phyloP scores from a whole-genome alignment of 2,113 vertebrate genomes.

The Brachyhypopomus occidentalis region DNA sequence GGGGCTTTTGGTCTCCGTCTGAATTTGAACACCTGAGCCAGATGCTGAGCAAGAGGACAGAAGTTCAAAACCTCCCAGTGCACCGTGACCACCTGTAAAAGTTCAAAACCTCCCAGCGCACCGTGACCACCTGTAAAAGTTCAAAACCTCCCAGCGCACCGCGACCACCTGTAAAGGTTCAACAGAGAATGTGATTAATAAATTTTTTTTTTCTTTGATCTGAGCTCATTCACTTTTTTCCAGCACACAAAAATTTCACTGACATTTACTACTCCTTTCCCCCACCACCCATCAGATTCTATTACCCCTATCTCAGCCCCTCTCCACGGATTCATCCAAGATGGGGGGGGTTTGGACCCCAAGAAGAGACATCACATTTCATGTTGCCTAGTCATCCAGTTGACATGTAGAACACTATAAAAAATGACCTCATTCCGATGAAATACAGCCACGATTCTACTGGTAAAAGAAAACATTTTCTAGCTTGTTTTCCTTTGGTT shows the following conservation, averaged over 20 bases:
- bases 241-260: constrained; percentile 6
- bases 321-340: background rate
- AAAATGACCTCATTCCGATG: too few relatives aligned
- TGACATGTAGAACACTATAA: too few relatives aligned
- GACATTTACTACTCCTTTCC: background rate
- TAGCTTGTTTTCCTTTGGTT: too few relatives aligned
- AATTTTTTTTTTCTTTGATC: constrained; percentile 14
- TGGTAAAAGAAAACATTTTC: too few relatives aligned
- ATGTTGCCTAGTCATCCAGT: background rate
- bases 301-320: constrained; percentile 22
- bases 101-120: background rate
- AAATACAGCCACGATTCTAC: too few relatives aligned
- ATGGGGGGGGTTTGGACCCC: background rate
- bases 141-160: background rate
- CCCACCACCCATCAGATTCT: background rate
- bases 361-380: background rate
- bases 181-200: constrained; percentile 8
- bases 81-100: background rate
- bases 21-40: constrained; percentile 24
- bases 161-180: background rate
- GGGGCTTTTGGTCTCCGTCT: background rate
- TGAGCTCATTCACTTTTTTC: constrained; percentile 9
- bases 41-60: constrained; percentile 19
- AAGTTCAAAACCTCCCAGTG: background rate
- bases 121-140: background rate